Evolutionary conservation across 1,140 invertebrate species (phyloP).

Genomic region (Macrostomum lignano): DNA sequence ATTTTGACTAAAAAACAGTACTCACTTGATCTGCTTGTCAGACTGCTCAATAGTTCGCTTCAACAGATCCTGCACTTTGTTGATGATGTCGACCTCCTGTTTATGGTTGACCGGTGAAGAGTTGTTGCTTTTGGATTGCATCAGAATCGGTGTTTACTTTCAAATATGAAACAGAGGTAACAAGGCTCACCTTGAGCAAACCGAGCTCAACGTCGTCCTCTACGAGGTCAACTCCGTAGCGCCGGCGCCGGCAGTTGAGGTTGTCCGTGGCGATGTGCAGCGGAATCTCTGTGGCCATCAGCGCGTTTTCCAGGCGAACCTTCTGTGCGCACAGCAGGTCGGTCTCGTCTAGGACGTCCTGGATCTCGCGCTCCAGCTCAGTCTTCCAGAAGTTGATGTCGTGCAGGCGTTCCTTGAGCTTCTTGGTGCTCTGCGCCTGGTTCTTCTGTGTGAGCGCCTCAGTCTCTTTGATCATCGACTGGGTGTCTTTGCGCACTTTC

Average conservation of each 20-base stretch:
- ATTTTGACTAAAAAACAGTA: too few species aligned
- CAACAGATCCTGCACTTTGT: slow-evolving; percentile 27
- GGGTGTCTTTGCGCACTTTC: slow-evolving; percentile 19
- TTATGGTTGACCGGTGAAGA: too few species aligned
- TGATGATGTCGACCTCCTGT: slow-evolving; percentile 29
- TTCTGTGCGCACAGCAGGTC: slow-evolving; percentile 21
- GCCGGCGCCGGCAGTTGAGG: slow-evolving; percentile 40
- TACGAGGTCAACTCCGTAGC: slow-evolving; percentile 46
- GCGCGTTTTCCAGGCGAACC: slow-evolving; percentile 21
- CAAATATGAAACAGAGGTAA: too few species aligned
- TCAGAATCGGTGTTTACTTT: too few species aligned
- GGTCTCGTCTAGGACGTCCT: slow-evolving; percentile 22
- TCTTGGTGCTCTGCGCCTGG: slow-evolving; percentile 24
- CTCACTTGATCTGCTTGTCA: slow-evolving; percentile 39
- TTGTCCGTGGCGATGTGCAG: slow-evolving; percentile 28
- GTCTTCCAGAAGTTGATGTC: slow-evolving; percentile 29
- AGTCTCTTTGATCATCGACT: slow-evolving; percentile 12
- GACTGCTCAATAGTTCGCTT: slow-evolving; percentile 34
- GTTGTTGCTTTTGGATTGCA: too few species aligned
- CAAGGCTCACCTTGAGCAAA: slow-evolving; percentile 28
- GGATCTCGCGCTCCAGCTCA: slow-evolving; percentile 23
- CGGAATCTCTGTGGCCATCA: slow-evolving; percentile 22
- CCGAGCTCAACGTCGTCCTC: slow-evolving; percentile 49
- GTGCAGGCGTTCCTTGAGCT: slow-evolving; percentile 21
- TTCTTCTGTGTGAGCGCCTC: slow-evolving; percentile 18